Conservation (phyloP, 2,888 invertebrate genomes). For the Nysson spinosus region DNA sequence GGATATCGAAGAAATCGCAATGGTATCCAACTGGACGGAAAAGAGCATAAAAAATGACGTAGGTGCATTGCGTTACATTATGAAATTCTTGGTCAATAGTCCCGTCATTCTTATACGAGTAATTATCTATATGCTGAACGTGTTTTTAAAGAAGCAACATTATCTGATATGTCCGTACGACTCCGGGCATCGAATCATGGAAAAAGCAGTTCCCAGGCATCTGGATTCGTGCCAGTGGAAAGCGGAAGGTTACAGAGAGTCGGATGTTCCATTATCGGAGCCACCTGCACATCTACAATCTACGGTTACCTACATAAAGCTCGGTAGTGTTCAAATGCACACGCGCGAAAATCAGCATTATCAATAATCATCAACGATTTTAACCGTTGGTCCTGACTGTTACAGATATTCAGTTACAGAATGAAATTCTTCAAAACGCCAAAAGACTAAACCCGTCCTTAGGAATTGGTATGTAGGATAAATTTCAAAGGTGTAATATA, state of each 20-base stretch:
- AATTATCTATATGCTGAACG: background rate
- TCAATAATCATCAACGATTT: too few relatives aligned
- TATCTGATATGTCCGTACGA: constrained; percentile 77
- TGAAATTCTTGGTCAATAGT: too few relatives aligned
- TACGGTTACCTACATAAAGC: constrained; percentile 67
- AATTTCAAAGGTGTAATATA: constrained; percentile 1
- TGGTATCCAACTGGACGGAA: constrained; percentile 55
- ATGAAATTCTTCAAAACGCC: constrained; percentile 66
- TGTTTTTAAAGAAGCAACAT: constrained; percentile 59
- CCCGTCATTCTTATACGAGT: too few relatives aligned
- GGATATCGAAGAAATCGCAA: constrained; percentile 52
- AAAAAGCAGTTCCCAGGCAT: constrained; percentile 76
- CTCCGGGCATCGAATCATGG: constrained; percentile 77
- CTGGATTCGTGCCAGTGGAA: constrained; percentile 77
- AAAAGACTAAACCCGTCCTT: constrained; percentile 63
- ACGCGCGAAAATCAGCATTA: too few relatives aligned
- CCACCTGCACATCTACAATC: constrained; percentile 69
- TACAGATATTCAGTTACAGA: constrained; percentile 77
- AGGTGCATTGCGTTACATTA: too few relatives aligned
- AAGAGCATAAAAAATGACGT: constrained; percentile 57
- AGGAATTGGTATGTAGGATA: constrained; percentile 66
- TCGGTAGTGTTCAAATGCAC: too few relatives aligned
- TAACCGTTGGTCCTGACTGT: too few relatives aligned
- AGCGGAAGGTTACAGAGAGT: constrained; percentile 77
- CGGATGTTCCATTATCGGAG: constrained; percentile 78